These are phyloP conservation scores for Scartelaos histophorus DNA, from an alignment of 2,113 vertebrate genomes.

Conservation along the genomic window DNA sequence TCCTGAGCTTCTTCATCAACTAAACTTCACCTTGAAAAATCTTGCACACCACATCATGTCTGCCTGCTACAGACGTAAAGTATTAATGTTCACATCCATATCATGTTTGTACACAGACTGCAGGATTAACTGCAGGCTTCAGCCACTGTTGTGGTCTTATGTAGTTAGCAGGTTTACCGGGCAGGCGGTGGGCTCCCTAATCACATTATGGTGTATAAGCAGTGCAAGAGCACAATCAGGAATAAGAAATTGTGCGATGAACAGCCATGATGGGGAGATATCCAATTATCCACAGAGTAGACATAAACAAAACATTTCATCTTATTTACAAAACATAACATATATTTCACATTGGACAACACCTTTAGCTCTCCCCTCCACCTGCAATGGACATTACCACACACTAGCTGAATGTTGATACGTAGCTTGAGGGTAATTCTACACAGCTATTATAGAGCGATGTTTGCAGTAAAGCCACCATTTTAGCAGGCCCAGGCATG, in stretches of 20 bases:
- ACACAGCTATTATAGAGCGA: slow-evolving; percentile 66
- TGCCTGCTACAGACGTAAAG: neutral
- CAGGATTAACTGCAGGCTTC: slow-evolving; percentile 28
- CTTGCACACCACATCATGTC: slow-evolving; percentile 31
- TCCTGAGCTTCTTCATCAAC: slow-evolving; percentile 54
- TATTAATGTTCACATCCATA: neutral
- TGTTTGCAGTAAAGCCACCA: slow-evolving; percentile 65
- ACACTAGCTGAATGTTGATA: slow-evolving; percentile 42
- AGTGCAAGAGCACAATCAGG: slow-evolving; percentile 50
- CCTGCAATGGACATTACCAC: slow-evolving; percentile 29
- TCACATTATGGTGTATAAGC: slow-evolving; percentile 66
- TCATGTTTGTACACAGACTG: neutral
- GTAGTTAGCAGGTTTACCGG: slow-evolving; percentile 64
- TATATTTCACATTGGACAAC: neutral
- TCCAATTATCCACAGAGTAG: slow-evolving; percentile 8
- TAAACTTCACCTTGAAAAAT: slow-evolving; percentile 40
- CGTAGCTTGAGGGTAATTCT: slow-evolving; percentile 59
- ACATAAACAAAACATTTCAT: neutral
- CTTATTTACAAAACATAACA: neutral
- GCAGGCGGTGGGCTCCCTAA: slow-evolving; percentile 64
- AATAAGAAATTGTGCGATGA: slow-evolving; percentile 51
- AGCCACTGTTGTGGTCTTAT: slow-evolving; percentile 27
- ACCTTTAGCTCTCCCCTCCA: slow-evolving; percentile 37
- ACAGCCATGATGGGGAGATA: slow-evolving; percentile 19
- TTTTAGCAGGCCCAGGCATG: slow-evolving; percentile 72